phyloP scores from a whole-genome alignment of 2,797 vertebrate genomes.

The Lagodon rhomboides region DNA sequence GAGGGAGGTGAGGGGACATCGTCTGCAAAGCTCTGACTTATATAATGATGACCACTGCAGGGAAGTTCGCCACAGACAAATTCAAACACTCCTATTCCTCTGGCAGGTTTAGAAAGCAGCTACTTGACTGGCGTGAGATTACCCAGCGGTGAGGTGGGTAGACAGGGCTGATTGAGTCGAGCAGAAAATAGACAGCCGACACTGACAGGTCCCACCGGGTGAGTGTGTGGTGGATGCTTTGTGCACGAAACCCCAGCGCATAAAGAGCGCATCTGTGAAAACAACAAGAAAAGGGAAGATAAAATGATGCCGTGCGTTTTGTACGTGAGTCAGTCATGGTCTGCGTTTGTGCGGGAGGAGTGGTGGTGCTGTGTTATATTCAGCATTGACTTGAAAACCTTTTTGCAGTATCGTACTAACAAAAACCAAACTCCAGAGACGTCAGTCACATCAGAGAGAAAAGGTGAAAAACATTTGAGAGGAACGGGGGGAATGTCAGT shows the following conservation, averaged over 20 bases:
- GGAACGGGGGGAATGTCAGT: neutral
- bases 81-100: slow-evolving; percentile 1
- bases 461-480: slow-evolving; percentile 15
- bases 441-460: slow-evolving; percentile 21
- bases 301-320: neutral
- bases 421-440: slow-evolving; percentile 1
- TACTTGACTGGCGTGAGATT: slow-evolving; percentile 8
- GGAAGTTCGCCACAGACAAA: slow-evolving; percentile 24
- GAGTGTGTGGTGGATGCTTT: slow-evolving; percentile 35
- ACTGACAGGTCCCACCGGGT: slow-evolving; percentile 21
- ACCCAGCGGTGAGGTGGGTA: slow-evolving; percentile 14
- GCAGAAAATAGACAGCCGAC: slow-evolving; percentile 50
- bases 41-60: slow-evolving; percentile 30
- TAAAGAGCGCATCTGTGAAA: slow-evolving; percentile 10
- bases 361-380: slow-evolving; percentile 6
- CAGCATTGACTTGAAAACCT: slow-evolving; percentile 13
- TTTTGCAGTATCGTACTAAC: neutral
- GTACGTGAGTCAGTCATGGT: slow-evolving; percentile 4
- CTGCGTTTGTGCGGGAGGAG: slow-evolving; percentile 4
- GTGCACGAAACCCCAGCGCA: slow-evolving; percentile 4
- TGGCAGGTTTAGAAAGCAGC: slow-evolving; percentile 9
- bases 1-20: slow-evolving; percentile 14
- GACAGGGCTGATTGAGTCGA: slow-evolving; percentile 22
- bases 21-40: slow-evolving; percentile 14
- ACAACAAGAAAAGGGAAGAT: slow-evolving; percentile 13